These are phyloP conservation scores for human DNA, from an alignment of 2,113 vertebrate species.

Conservation along the genomic window GRCh38 chr22:24443501-24444000, in stretches of 20 bases:
- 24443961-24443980: not conserved
- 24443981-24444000: not conserved
- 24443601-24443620: too few species aligned
- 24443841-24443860: not conserved
- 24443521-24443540: too few species aligned
- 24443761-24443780: not conserved
- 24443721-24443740: rapidly evolving
- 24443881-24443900: not conserved
- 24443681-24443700: not conserved
- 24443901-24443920: rapidly evolving
- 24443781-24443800: not conserved
- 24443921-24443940: not conserved
- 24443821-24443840: not conserved
- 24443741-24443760: not conserved
- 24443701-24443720: too few species aligned
- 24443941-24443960: not conserved
- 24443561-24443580: too few species aligned
- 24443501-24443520: too few species aligned
- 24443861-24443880: not conserved
- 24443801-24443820: too few species aligned
- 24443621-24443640: too few species aligned
- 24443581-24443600: too few species aligned
- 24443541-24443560: too few species aligned
- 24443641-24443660: not conserved
- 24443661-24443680: rapidly evolving